phyloP scores from a whole-genome alignment of 2,888 invertebrate species.

The Alloscopus bannaensis region DNA sequence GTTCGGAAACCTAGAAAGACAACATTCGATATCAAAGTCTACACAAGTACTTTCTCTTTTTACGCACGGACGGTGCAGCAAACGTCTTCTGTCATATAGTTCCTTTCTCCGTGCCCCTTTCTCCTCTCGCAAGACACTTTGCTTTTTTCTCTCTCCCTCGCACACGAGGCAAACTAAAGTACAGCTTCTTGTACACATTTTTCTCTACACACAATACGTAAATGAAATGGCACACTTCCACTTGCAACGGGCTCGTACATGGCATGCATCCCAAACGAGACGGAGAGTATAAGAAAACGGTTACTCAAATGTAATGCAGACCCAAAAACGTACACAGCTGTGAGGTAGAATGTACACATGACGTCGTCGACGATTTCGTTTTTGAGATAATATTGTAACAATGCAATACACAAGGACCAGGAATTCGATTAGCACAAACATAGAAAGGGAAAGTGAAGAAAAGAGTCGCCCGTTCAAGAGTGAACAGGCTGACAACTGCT shows the following conservation, averaged over 20 bases:
- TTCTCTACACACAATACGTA: too few relatives aligned
- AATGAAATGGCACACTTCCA: too few relatives aligned
- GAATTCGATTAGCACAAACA: constrained; percentile 31
- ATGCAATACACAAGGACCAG: constrained; percentile 6
- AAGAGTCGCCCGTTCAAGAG: constrained; percentile 34
- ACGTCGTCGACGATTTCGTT: not conserved
- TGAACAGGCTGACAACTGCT: constrained; percentile 32
- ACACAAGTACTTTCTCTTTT: constrained; percentile 40
- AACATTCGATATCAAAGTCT: constrained; percentile 6
- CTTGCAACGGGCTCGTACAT: too few relatives aligned
- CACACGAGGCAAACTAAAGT: too few relatives aligned
- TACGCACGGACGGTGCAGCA: constrained; percentile 44
- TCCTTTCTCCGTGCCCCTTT: not conserved
- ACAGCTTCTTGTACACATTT: too few relatives aligned
- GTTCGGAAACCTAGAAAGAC: constrained; percentile 4
- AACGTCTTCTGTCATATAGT: constrained; percentile 39
- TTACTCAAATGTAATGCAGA: constrained; percentile 24
- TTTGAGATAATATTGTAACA: not conserved
- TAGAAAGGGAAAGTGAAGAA: not conserved
- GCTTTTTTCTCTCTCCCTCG: not conserved
- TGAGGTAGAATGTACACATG: constrained; percentile 2
- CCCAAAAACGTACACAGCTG: constrained; percentile 2
- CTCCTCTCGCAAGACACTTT: not conserved
- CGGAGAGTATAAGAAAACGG: too few relatives aligned
- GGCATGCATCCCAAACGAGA: too few relatives aligned